Percentiles rank a stretch among this genome's conserved stretches.
Conservation (phyloP, 2,888 invertebrate genomes). For the Oscheius sp. region DNA sequence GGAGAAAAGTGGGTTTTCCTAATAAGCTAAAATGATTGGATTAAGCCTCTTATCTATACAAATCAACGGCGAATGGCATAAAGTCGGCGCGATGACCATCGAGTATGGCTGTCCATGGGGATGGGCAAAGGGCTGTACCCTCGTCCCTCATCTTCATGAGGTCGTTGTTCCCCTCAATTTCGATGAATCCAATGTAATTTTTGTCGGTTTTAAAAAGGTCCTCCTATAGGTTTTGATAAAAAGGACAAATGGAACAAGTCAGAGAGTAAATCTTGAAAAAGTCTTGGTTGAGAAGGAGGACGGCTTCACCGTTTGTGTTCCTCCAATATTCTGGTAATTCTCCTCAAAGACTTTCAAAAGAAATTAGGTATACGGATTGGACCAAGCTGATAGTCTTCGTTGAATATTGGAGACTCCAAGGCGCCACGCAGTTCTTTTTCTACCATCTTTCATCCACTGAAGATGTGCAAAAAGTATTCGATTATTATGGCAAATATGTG, state of each 20-base stretch:
- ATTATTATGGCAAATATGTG: slow-evolving; percentile 35
- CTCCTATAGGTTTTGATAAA: neutral
- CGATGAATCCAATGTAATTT: neutral
- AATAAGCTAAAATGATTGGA: neutral
- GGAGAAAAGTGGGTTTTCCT: neutral
- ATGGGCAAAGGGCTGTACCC: slow-evolving; percentile 6
- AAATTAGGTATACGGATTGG: slow-evolving; percentile 42
- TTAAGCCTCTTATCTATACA: neutral
- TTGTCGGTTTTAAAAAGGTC: neutral
- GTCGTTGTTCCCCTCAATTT: neutral
- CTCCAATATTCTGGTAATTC: slow-evolving; percentile 13
- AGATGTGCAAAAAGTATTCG: slow-evolving; percentile 36
- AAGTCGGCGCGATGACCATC: neutral
- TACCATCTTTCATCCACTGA: slow-evolving; percentile 46
- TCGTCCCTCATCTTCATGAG: slow-evolving; percentile 1
- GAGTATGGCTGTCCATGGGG: slow-evolving; percentile 1
- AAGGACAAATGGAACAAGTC: neutral
- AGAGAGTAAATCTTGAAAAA: neutral
- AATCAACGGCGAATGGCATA: neutral
- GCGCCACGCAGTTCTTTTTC: slow-evolving; percentile 48
- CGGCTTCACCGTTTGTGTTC: slow-evolving; percentile 4
- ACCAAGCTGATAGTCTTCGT: slow-evolving; percentile 46
- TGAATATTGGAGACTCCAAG: slow-evolving; percentile 50
- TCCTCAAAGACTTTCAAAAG: neutral
- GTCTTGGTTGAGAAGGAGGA: neutral